These are phyloP conservation scores for Cryptus viduatorius DNA, from an alignment of 2,888 invertebrate genomes.

Conservation along the genomic window DNA sequence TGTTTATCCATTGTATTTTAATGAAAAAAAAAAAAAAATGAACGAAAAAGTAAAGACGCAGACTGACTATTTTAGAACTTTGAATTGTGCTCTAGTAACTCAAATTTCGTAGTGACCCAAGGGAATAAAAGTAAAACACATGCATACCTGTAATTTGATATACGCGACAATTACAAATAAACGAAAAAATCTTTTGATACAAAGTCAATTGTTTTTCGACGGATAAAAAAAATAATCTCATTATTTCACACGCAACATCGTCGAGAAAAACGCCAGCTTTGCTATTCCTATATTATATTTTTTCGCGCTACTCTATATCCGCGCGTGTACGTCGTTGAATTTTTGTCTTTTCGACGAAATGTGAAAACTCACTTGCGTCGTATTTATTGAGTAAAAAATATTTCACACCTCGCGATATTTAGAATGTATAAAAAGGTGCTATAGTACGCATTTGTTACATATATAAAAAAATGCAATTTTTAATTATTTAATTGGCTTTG, in stretches of 20 bases:
- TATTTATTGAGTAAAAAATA: conserved; percentile 35
- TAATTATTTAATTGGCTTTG: no score
- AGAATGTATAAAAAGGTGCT: conserved; percentile 33
- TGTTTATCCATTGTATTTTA: conserved; percentile 48
- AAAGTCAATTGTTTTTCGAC: conserved; percentile 1
- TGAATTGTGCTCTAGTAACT: conserved; percentile 35
- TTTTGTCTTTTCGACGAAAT: conserved; percentile 24
- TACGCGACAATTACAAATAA: conserved; percentile 23
- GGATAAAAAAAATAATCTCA: conserved; percentile 44
- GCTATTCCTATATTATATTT: conserved; percentile 5
- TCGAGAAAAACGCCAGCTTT: conserved; percentile 39
- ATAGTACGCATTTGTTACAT: conserved; percentile 38
- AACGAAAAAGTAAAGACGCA: conserved; percentile 33
- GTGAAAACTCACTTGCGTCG: conserved; percentile 27
- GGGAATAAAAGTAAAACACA: conserved; percentile 50
- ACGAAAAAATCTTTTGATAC: conserved; percentile 40
- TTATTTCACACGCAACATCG: conserved; percentile 8
- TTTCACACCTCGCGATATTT: conserved; percentile 45
- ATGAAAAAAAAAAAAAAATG: conserved; percentile 51
- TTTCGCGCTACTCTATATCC: conserved; percentile 4
- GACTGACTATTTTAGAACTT: conserved; percentile 65
- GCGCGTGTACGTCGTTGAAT: conserved; percentile 20
- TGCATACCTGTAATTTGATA: conserved; percentile 60
- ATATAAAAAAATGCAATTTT: conserved; percentile 43
- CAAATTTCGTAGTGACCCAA: conserved; percentile 43